These are phyloP conservation scores for Anolis apletophallus DNA, from an alignment of 2,797 vertebrate genomes.

Conservation along the genomic window DNA sequence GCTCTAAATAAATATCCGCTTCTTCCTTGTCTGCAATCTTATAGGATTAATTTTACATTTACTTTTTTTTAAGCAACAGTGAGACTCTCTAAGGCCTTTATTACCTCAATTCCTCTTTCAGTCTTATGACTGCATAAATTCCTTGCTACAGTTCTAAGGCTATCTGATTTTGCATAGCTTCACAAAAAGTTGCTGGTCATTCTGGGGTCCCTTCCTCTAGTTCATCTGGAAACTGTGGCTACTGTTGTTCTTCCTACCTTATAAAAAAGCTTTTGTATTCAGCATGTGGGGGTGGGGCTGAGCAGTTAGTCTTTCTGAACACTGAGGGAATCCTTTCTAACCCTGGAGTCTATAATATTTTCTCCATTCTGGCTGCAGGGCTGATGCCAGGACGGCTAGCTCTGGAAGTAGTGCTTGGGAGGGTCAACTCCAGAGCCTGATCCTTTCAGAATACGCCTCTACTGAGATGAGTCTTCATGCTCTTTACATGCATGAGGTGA, in stretches of 20 bases:
- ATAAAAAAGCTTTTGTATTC: background rate
- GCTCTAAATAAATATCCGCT: no score
- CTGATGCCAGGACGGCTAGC: constrained; percentile 91
- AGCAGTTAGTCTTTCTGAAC: background rate
- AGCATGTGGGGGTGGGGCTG: no score
- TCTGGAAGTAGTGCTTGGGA: constrained; percentile 97
- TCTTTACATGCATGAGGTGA: constrained; percentile 97
- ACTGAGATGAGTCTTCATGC: constrained; percentile 99
- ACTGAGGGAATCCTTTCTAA: background rate
- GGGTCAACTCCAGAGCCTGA: constrained; percentile 93
- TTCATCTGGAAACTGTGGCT: background rate
- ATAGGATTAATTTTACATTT: no score
- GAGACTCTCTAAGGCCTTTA: background rate
- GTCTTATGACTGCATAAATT: background rate
- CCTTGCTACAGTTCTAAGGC: background rate
- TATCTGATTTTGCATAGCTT: background rate
- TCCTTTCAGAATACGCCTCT: constrained; percentile 95
- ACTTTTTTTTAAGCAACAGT: no score
- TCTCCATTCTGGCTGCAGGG: constrained; percentile 73
- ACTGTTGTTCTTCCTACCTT: background rate
- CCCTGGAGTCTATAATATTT: background rate
- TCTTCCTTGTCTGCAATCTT: no score
- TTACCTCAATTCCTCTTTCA: background rate
- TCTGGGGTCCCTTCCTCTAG: background rate
- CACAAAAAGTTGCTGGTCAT: background rate